Evolutionary conservation across 1,140 invertebrate genomes (phyloP), one percentile per base, ranked within the genome.

Genomic region (Latrodectus geometricus): DNA sequence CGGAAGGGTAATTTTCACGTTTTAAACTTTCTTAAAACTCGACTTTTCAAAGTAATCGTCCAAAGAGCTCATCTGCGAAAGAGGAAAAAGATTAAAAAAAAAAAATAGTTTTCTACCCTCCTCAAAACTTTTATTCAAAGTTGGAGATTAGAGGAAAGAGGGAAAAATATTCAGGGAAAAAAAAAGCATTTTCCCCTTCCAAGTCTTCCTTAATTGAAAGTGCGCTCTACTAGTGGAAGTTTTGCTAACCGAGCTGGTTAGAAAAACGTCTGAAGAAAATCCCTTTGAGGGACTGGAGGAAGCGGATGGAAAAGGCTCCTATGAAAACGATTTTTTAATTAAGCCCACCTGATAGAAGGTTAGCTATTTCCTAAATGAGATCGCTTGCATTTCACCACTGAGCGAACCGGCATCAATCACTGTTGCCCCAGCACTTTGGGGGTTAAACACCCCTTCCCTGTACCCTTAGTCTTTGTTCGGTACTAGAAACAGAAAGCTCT

Each of bases 291-390:
- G 11, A 61, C 11, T 61, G 8, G 35, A 35, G 35, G 35, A 35
- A 35, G 35, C 68, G 77, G 68, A 79, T 79, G 65, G 77, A 21
- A 65, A 50, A 17, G n/a, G n/a, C 65, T 79, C 17, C 77, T 79
- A 56, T 68, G 23, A 61, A 56, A 84, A 84, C 82, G 82, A 84
- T 84, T 84, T 84, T 84, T 84, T 84, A 84, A 84, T 84, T 84
- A 84, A 84, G 82, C 61, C 12, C 17, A 61, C n/a, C 56, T 70
- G 70, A 65, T 83, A 83, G n/a, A 72, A 50, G 54, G 48, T 11
- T 52, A 68, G 82, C 82, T 76, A 68, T 84, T 68, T 84, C 54
- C 72, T 84, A 84, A 84, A 84, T 84, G 82, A 84, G 76, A 84
- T 84, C 20, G 82, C 72, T 73, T 20, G 70, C 72, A 76, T 75